Evolutionary conservation across 2,888 invertebrate species (phyloP), one percentile per base, ranked within the genome.

Genomic region (Danaus chrysippus): DNA sequence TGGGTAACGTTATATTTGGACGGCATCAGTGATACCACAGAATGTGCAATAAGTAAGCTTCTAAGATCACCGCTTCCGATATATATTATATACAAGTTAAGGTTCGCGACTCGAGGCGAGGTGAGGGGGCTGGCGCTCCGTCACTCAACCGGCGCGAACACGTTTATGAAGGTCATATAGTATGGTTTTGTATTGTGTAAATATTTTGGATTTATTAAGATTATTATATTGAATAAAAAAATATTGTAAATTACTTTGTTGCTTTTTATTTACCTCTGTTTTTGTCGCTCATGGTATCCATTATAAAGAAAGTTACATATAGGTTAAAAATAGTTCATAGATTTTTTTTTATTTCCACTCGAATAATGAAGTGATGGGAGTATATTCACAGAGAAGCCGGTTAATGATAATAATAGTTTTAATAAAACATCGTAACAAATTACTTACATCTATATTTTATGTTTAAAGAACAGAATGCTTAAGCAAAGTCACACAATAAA

Each of bases 171-270:
- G 82, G 81, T 87, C 84, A 79, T 84, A 87, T 82, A 87, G 87
- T 89, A 90, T 89, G 90, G 88, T 90, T 87, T 91, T 90, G 89
- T 91, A 90, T 87, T 87, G 89, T 91, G 90, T 91, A 91, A 89
- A 91, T 91, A 91, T 90, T 91, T 90, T 90, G 88, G 91, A 91
- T 90, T 90, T 91, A 91, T 90, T 91, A 91, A 91, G 91, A 91
- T 91, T 91, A 91, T 91, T 91, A 91, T 91, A 91, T 91, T 91
- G 90, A 90, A 89, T 91, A 90, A 91, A 91, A 90, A 91, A 89
- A 88, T 85, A 88, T 87, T 91, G 88, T 90, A 90, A 91, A 90
- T 89, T 80, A 71, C 76, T 71, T 58, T 54, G 63, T 69, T 66
- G 71, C 17, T 80, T 87, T 84, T 87, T 54, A 56, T n/a, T 49